phyloP scores from a whole-genome alignment of 2,888 invertebrate species.

The Dioctria linearis region DNA sequence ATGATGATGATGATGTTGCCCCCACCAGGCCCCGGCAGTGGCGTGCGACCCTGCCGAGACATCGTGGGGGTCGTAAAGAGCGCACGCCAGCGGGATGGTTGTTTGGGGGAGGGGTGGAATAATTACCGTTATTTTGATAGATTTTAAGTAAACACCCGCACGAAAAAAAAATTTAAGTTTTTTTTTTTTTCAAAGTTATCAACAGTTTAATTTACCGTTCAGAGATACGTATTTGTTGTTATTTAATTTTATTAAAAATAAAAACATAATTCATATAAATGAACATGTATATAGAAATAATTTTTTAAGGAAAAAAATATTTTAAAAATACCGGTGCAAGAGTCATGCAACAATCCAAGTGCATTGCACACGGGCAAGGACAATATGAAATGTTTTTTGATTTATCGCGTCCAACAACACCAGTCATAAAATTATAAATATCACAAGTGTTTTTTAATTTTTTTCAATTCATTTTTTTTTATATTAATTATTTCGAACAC shows the following conservation, averaged over 20 bases:
- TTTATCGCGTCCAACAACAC: slow-evolving; percentile 1
- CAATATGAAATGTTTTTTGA: not conserved
- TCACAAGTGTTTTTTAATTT: slow-evolving; percentile 28
- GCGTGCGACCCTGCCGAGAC: slow-evolving; percentile 73
- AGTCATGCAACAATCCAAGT: slow-evolving; percentile 54
- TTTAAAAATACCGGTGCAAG: not conserved
- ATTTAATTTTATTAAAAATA: too few species aligned
- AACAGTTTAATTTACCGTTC: too few species aligned
- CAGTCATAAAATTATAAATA: not conserved
- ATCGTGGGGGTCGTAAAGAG: slow-evolving; percentile 73
- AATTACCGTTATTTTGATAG: slow-evolving; percentile 72
- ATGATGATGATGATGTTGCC: slow-evolving; percentile 65
- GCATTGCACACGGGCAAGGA: slow-evolving; percentile 48
- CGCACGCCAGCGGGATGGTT: slow-evolving; percentile 73
- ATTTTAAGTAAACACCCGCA: slow-evolving; percentile 64
- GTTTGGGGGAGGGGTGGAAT: slow-evolving; percentile 72
- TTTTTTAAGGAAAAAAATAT: not conserved
- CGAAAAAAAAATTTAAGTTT: slow-evolving; percentile 47
- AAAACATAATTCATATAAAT: too few species aligned
- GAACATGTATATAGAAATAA: not conserved
- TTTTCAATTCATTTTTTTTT: slow-evolving; percentile 2
- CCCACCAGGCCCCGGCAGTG: slow-evolving; percentile 73
- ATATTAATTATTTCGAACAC: slow-evolving; percentile 6
- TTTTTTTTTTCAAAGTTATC: slow-evolving; percentile 5
- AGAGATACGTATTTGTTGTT: too few species aligned